phyloP scores from a whole-genome alignment of 2,888 invertebrate genomes.

The Ganaspis brasiliensis region DNA sequence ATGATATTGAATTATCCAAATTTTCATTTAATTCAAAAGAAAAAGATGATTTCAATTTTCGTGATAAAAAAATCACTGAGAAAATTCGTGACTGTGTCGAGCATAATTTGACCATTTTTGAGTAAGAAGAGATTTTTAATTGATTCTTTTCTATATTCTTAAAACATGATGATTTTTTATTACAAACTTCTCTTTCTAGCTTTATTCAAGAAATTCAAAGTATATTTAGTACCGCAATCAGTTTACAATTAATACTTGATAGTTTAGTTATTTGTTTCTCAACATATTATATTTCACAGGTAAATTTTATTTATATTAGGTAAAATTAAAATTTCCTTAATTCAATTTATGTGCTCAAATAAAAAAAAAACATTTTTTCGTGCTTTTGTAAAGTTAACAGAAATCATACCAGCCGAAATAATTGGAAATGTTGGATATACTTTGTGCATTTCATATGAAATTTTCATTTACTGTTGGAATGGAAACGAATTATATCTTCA shows the following conservation, averaged over 20 bases:
- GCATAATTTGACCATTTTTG: not conserved
- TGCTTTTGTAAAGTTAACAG: slow-evolving; percentile 64
- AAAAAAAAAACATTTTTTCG: too few relatives aligned
- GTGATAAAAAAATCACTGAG: slow-evolving; percentile 54
- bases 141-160: too few relatives aligned
- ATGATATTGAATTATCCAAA: not conserved
- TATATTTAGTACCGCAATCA: not conserved
- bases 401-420: slow-evolving; percentile 65
- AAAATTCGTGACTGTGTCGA: not conserved
- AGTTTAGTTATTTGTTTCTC: not conserved
- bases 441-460: slow-evolving; percentile 71
- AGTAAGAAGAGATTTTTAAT: not conserved
- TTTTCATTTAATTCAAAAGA: not conserved
- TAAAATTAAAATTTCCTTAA: too few relatives aligned
- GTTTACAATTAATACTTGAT: not conserved
- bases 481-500: slow-evolving; percentile 72
- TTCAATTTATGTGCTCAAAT: not conserved
- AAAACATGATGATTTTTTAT: too few relatives aligned
- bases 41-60: not conserved
- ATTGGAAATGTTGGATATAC: slow-evolving; percentile 67
- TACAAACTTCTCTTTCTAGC: not conserved
- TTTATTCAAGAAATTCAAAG: not conserved
- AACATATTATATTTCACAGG: not conserved
- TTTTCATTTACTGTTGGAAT: slow-evolving; percentile 73
- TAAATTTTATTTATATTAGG: too few relatives aligned